A percentile compares a stretch with the other conserved stretches of the same genome.
These are phyloP conservation scores for Diorhabda elongata DNA, from an alignment of 1,140 invertebrate species.

Conservation along the genomic window DNA sequence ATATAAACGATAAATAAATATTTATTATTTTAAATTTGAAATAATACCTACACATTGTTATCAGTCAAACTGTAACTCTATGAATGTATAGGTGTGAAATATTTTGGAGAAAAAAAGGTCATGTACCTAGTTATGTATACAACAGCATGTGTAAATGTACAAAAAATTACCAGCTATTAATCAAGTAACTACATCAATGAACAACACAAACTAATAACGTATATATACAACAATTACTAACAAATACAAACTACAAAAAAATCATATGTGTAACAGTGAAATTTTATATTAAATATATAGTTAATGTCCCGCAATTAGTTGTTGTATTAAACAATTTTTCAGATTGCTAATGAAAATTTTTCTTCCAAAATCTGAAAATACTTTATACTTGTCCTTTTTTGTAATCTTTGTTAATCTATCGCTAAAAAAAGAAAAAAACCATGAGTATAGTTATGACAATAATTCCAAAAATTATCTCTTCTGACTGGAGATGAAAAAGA, in stretches of 20 bases:
- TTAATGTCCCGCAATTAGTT: constrained; percentile 32
- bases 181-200: too few relatives aligned
- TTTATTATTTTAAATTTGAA: too few relatives aligned
- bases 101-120: too few relatives aligned
- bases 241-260: constrained; percentile 5
- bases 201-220: too few relatives aligned
- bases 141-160: too few relatives aligned
- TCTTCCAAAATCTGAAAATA: constrained; percentile 35
- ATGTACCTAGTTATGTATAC: too few relatives aligned
- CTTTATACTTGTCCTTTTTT: constrained; percentile 32
- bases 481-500: too few relatives aligned
- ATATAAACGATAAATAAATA: too few relatives aligned
- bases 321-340: constrained; percentile 29
- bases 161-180: too few relatives aligned
- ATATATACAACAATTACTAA: background rate
- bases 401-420: constrained; percentile 28
- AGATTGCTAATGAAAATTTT: constrained; percentile 33
- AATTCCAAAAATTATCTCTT: background rate
- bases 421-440: constrained; percentile 23
- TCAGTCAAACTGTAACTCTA: too few relatives aligned
- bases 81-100: too few relatives aligned
- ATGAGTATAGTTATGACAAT: background rate
- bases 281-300: constrained; percentile 11
- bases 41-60: too few relatives aligned
- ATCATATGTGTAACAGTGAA: constrained; percentile 11